Conservation (phyloP, 2,113 vertebrate species). For the Eira barbara region DNA sequence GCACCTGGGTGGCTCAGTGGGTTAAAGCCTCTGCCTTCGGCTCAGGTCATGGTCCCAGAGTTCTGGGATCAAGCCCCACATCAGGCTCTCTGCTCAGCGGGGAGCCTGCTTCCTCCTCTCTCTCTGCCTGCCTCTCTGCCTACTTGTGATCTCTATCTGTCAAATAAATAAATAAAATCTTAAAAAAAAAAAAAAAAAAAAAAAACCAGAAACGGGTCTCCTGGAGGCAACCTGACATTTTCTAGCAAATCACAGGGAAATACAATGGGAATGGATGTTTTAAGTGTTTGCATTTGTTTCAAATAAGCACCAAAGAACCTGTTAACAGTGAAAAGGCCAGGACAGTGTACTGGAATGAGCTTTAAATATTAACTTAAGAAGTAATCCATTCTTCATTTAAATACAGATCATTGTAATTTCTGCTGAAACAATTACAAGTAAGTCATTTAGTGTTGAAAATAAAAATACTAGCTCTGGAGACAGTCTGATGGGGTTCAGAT, state of each 20-base stretch:
- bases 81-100: too few relatives aligned
- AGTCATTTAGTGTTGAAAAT: not conserved
- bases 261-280: slow-evolving; percentile 58
- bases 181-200: too few relatives aligned
- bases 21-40: too few relatives aligned
- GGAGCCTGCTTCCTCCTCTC: too few relatives aligned
- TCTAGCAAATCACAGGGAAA: slow-evolving; percentile 58
- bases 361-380: slow-evolving; percentile 62
- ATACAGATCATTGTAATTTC: slow-evolving; percentile 40
- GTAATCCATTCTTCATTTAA: slow-evolving; percentile 43
- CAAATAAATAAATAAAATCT: too few relatives aligned
- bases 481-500: not conserved
- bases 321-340: slow-evolving; percentile 38
- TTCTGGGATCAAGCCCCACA: too few relatives aligned
- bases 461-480: slow-evolving; percentile 43
- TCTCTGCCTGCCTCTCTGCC: too few relatives aligned
- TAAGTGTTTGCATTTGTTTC: slow-evolving; percentile 75
- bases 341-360: not conserved
- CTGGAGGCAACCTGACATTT: slow-evolving; percentile 60
- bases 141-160: too few relatives aligned
- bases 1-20: too few relatives aligned
- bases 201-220: slow-evolving; percentile 57
- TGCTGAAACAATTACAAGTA: slow-evolving; percentile 45
- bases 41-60: too few relatives aligned
- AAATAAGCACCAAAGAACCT: slow-evolving; percentile 63